These are phyloP conservation scores for Carterocephalus palaemon DNA, from an alignment of 2,888 invertebrate genomes.

Conservation along the genomic window DNA sequence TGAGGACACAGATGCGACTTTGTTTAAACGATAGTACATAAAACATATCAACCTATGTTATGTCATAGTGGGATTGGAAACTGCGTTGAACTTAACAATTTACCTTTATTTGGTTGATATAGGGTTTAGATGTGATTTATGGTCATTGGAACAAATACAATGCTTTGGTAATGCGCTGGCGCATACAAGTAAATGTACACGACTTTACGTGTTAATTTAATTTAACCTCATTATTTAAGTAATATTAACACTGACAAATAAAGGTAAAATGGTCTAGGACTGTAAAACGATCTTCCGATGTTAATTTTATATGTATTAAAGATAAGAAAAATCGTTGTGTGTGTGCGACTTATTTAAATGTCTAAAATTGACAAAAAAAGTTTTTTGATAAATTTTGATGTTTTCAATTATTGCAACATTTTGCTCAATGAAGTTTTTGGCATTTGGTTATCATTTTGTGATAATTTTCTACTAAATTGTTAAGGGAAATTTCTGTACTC, in stretches of 20 bases:
- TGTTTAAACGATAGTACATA: constrained; percentile 71
- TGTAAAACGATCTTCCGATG: constrained; percentile 60
- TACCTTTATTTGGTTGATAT: constrained; percentile 6
- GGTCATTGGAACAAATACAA: too few relatives aligned
- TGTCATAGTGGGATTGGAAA: constrained; percentile 33
- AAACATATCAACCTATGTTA: constrained; percentile 71
- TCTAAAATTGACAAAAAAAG: constrained; percentile 60
- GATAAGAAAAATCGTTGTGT: constrained; percentile 39
- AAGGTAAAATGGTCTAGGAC: constrained; percentile 1
- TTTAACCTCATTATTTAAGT: too few relatives aligned
- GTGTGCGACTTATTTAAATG: constrained; percentile 55
- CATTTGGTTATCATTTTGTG: constrained; percentile 28
- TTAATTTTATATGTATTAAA: constrained; percentile 58
- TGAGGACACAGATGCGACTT: constrained; percentile 48
- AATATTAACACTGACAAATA: not conserved
- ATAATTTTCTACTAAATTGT: constrained; percentile 32
- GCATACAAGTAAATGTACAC: constrained; percentile 7
- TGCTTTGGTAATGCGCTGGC: constrained; percentile 21
- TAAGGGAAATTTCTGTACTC: constrained; percentile 29
- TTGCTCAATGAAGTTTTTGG: constrained; percentile 66
- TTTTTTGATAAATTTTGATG: constrained; percentile 42
- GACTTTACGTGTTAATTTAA: too few relatives aligned
- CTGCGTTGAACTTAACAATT: not conserved
- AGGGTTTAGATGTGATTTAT: too few relatives aligned
- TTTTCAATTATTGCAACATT: constrained; percentile 62